Evolutionary conservation across 1,140 invertebrate species (phyloP).

Genomic region (Idris sp.): DNA sequence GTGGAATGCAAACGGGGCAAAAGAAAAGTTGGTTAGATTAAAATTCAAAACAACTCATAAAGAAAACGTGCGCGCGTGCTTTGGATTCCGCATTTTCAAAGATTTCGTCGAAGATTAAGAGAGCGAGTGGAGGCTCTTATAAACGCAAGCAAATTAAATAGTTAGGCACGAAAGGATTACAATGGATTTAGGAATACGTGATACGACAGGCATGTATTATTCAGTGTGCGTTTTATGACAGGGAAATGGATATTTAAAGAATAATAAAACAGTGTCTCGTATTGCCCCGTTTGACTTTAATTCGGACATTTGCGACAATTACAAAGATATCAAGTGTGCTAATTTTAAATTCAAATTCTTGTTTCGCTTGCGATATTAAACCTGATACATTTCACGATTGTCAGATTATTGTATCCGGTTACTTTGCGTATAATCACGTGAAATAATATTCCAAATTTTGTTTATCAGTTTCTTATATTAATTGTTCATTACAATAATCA

Average conservation of each 20-base stretch:
- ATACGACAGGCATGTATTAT: constrained; percentile 46
- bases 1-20: constrained; percentile 9
- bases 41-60: constrained; percentile 50
- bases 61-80: constrained; percentile 50
- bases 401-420: constrained; percentile 31
- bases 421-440: constrained; percentile 15
- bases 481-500: constrained; percentile 14
- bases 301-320: constrained; percentile 50
- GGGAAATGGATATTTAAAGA: constrained; percentile 52
- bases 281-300: constrained; percentile 37
- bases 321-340: constrained; percentile 23
- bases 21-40: constrained; percentile 42
- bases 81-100: constrained; percentile 39
- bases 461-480: no score
- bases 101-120: constrained; percentile 49
- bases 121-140: constrained; percentile 10
- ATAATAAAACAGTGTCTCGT: constrained; percentile 38
- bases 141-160: constrained; percentile 51
- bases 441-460: no score
- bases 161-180: constrained; percentile 56
- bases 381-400: constrained; percentile 20
- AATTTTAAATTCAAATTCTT: constrained; percentile 40
- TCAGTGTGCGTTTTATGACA: constrained; percentile 47
- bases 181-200: constrained; percentile 54
- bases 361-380: constrained; percentile 3